Conservation (phyloP, 1,140 invertebrate genomes). For the Pseudomyrmex gracilis region DNA sequence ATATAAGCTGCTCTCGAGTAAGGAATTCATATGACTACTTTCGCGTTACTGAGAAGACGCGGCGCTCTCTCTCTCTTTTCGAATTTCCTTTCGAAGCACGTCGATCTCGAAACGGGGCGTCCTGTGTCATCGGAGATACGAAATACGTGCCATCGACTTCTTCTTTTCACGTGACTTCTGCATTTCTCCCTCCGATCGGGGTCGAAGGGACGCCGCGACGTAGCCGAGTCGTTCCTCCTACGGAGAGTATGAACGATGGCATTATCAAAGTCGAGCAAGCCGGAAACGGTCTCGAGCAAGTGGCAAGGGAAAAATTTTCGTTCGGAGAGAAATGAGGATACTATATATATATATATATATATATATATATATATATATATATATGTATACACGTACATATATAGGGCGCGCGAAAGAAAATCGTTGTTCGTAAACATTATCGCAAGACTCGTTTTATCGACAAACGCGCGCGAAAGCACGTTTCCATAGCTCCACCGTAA, state of each 20-base stretch:
- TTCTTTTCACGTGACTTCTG: conserved; percentile 45
- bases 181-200: conserved; percentile 7
- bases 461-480: conserved; percentile 33
- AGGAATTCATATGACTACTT: conserved; percentile 55
- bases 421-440: conserved; percentile 2
- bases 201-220: conserved; percentile 1
- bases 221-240: background rate
- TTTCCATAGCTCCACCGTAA: background rate
- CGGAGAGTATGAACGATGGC: background rate
- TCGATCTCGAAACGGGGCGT: conserved; percentile 19
- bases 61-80: background rate
- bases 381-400: too few relatives aligned
- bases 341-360: too few relatives aligned
- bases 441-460: background rate
- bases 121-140: conserved; percentile 50
- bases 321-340: background rate
- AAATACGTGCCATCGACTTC: conserved; percentile 44
- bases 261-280: conserved; percentile 3
- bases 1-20: conserved; percentile 37
- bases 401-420: background rate
- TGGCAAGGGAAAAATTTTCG: background rate
- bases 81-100: conserved; percentile 56
- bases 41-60: conserved; percentile 19
- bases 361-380: too few relatives aligned
- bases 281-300: background rate